Evolutionary conservation across 2,888 invertebrate genomes (phyloP), one percentile per base, ranked within the genome.

Genomic region (Tridacna crocea): DNA sequence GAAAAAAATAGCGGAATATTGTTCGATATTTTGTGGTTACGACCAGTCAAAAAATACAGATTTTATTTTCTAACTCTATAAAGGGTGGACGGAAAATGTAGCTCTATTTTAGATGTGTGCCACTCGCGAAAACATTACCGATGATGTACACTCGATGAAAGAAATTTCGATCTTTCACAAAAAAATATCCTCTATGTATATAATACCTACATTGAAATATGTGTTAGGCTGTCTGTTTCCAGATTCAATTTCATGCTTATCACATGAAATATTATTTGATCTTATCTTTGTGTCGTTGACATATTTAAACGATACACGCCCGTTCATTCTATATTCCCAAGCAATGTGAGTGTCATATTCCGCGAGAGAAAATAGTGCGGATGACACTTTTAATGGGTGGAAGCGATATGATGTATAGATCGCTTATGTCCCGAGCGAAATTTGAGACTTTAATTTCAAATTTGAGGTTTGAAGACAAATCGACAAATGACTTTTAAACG

Each of bases 381-480:
- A 68, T 79, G 79, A 79, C 77, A 79, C 68, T 48, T 70, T 77
- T 75, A 83, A 83, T 83, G 79, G 72, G 76, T 60, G 55, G 36
- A 60, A 61, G 46, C 70, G 60, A 51, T 46, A 47, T 83, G 83
- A 83, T 83, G 77, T 83, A 83, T 79, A 63, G 74, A 19, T 65
- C 77, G 66, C 83, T 74, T 79, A 83, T 77, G 68, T 73, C 60
- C 66, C n/a, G 24, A 19, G 22, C 22, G 83, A 77, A 83, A 83
- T 83, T 63, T 26, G 74, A 79, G 55, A 79, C 74, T 83, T 83
- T 83, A 79, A 83, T 83, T 83, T 74, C 65, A 77, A 76, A 61
- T 79, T 77, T 73, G 76, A 75, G 65, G 70, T 77, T 76, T 65
- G 72, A 82, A 82, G 74, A 82, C 82, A 82, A 82, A 82, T 82